Evolutionary conservation across 2,797 vertebrate species (phyloP).

Genomic region (Sciurus vulgaris): DNA sequence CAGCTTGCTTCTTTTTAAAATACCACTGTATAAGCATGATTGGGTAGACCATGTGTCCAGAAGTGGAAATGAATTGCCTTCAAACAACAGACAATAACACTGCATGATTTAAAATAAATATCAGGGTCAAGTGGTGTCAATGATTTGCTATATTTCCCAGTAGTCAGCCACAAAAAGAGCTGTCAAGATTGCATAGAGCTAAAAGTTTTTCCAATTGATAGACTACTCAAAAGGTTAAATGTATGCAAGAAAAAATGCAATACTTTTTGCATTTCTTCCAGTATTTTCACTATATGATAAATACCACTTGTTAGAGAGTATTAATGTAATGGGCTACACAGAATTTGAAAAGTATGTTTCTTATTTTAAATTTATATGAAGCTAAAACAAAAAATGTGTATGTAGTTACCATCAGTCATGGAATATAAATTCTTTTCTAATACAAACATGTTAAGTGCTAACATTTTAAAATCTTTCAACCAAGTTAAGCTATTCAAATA

Average conservation of each 20-base stretch:
- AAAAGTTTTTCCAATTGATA: constrained; percentile 70
- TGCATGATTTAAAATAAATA: constrained; percentile 61
- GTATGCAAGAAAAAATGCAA: constrained; percentile 48
- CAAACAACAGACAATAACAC: constrained; percentile 39
- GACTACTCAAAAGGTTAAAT: constrained; percentile 71
- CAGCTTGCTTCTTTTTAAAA: constrained; percentile 56
- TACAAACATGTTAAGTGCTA: constrained; percentile 55
- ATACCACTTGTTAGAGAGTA: background rate
- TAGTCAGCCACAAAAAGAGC: constrained; percentile 23
- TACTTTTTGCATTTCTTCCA: constrained; percentile 46
- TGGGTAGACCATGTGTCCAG: background rate
- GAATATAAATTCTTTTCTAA: constrained; percentile 61
- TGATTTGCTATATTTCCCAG: constrained; percentile 45
- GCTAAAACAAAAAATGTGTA: constrained; percentile 19
- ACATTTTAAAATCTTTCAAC: constrained; percentile 52
- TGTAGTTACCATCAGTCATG: constrained; percentile 22
- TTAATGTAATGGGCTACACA: constrained; percentile 1
- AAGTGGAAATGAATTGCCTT: constrained; percentile 59
- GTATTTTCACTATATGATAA: constrained; percentile 46
- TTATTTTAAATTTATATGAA: background rate
- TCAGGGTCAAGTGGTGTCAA: constrained; percentile 71
- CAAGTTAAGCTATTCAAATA: constrained; percentile 57
- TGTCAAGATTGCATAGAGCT: constrained; percentile 53
- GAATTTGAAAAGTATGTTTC: background rate
- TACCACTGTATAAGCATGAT: background rate